Evolutionary conservation across 1,140 invertebrate genomes (phyloP), one percentile per base, ranked within the genome.

Genomic region (Bicyclus anynana): DNA sequence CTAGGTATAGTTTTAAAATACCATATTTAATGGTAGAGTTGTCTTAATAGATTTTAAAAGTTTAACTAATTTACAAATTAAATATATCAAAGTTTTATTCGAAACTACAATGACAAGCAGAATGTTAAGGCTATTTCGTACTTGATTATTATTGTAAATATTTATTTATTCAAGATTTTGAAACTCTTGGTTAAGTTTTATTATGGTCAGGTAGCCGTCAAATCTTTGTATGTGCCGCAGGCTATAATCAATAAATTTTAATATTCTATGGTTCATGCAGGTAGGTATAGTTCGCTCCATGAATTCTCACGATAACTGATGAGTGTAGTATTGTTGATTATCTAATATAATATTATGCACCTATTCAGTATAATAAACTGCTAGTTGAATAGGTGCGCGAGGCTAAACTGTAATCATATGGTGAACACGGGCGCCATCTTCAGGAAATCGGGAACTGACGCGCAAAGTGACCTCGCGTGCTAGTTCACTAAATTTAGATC

Each of bases 401-500:
- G 72, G 70, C 59, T 76, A 59, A 63, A 72, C 21, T 26, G 53
- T 72, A 74, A 73, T 74, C 66, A 75, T 68, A 72, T 67, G 44
- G 69, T 58, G 63, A 71, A 65, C 68, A 72, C 69, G 69, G 69
- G 56, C 69, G 74, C 78, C 70, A 80, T 78, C 69, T 77, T 79
- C 65, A 69, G 60, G 62, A 71, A 70, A 68, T 74, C 38, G 27
- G 49, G 40, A 69, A 68, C 67, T 75, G 72, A 72, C 74, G 76
- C 70, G 69, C 69, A 67, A 62, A 60, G 48, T 69, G 77, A 72
- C 77, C 76, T 80, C 77, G 74, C 69, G 65, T 71, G 63, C 63
- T 71, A 72, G 69, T 72, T 74, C 69, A 70, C 66, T 76, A 76
- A 72, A 72, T 74, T 75, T 75, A 72, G 71, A 78, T 69, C 62